Conservation (phyloP, 2,797 vertebrate genomes). For the Eutrigla gurnardus region DNA sequence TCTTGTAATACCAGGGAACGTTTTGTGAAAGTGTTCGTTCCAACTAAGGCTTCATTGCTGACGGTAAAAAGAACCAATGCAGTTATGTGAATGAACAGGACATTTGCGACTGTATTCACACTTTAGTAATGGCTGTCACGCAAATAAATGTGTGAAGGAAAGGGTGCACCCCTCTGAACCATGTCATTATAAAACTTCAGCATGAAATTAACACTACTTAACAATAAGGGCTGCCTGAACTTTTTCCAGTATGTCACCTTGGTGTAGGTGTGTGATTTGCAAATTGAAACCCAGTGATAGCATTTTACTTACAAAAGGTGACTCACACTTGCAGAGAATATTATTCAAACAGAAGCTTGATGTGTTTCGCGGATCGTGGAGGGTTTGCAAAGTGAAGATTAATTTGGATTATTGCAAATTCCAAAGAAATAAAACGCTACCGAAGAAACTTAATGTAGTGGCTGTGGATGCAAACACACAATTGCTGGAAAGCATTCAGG, state of each 20-base stretch:
- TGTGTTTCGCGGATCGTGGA: not conserved
- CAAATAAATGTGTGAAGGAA: not conserved
- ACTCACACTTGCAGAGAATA: not conserved
- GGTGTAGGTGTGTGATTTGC: slow-evolving; percentile 6
- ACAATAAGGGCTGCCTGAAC: not conserved
- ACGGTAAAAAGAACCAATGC: not conserved
- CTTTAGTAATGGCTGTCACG: no score
- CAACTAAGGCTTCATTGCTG: not conserved
- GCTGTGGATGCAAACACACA: slow-evolving; percentile 9
- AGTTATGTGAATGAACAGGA: not conserved
- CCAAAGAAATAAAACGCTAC: not conserved
- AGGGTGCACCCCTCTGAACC: no score
- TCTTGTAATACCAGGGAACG: no score
- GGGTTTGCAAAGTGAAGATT: slow-evolving; percentile 1
- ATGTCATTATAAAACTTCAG: not conserved
- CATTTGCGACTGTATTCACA: no score
- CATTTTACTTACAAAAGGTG: not conserved
- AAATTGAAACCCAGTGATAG: not conserved
- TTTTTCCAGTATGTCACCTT: not conserved
- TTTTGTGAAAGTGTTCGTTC: not conserved
- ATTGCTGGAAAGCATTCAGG: slow-evolving; percentile 1
- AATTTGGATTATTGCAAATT: slow-evolving; percentile 1
- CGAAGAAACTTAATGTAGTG: not conserved
- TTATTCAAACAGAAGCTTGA: not conserved
- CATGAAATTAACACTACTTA: not conserved